These are phyloP conservation scores for Trinorchestia longiramus DNA, from an alignment of 1,140 invertebrate species.

Conservation along the genomic window DNA sequence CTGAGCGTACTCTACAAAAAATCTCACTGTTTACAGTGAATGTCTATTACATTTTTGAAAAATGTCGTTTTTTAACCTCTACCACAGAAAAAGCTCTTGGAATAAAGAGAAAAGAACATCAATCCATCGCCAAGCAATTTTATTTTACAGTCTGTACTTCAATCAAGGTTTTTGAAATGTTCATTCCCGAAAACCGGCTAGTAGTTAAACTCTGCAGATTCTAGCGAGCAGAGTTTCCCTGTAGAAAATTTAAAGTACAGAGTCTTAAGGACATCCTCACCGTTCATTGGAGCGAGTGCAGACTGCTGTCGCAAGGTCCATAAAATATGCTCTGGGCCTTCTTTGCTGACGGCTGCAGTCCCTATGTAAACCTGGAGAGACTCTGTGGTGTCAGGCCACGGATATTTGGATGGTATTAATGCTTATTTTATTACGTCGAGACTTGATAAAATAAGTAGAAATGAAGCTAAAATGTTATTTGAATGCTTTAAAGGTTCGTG, in stretches of 20 bases:
- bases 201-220: neutral
- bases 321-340: neutral
- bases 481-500: neutral
- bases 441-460: neutral
- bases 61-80: neutral
- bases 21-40: neutral
- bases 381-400: neutral
- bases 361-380: neutral
- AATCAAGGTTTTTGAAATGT: neutral
- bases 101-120: neutral
- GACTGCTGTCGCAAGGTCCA: neutral
- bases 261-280: neutral
- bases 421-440: neutral
- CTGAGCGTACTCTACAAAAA: neutral
- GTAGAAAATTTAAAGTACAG: neutral
- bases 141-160: neutral
- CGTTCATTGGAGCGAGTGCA: slow-evolving; percentile 5
- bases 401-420: neutral
- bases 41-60: neutral
- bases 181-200: neutral
- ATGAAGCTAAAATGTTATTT: neutral
- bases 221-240: neutral
- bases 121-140: neutral
- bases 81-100: neutral
- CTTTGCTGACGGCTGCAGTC: slow-evolving; percentile 4